Evolutionary conservation across 2,888 invertebrate genomes (phyloP).

Genomic region (Napeogenes inachia): DNA sequence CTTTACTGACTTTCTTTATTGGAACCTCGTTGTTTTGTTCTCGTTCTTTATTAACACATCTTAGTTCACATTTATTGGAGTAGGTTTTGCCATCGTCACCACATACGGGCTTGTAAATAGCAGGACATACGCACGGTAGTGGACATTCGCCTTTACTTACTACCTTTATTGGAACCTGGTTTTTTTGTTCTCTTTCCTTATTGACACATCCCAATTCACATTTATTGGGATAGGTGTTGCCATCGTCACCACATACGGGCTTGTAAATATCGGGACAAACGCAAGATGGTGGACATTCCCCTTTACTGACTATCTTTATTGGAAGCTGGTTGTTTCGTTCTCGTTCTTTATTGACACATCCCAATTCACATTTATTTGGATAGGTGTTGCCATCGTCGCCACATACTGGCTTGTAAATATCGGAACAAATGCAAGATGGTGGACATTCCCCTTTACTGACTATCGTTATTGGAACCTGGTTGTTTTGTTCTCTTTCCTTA

Average conservation of each 20-base stretch:
- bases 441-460: slow-evolving; percentile 21
- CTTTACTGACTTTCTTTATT: slow-evolving; percentile 10
- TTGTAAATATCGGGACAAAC: background rate
- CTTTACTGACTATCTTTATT: no score
- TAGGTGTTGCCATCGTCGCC: slow-evolving; percentile 10
- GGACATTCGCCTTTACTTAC: slow-evolving; percentile 33
- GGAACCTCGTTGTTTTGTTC: slow-evolving; percentile 8
- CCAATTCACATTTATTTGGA: background rate
- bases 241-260: slow-evolving; percentile 38
- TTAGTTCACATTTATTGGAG: slow-evolving; percentile 25
- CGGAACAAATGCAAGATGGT: slow-evolving; percentile 20
- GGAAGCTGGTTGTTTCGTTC: no score
- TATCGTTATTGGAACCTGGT: no score
- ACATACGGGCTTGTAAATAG: slow-evolving; percentile 27
- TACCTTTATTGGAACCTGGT: slow-evolving; percentile 18
- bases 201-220: slow-evolving; percentile 32
- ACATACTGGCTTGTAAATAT: slow-evolving; percentile 3
- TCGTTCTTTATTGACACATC: no score
- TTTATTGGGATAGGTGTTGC: slow-evolving; percentile 78
- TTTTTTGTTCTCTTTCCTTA: slow-evolving; percentile 16
- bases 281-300: no score
- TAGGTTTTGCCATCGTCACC: slow-evolving; percentile 32
- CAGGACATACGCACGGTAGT: slow-evolving; percentile 30
- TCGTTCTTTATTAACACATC: slow-evolving; percentile 33
- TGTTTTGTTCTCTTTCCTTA: no score